Evolutionary conservation across 2,797 vertebrate genomes (phyloP).

Genomic region (Meda fulgida): DNA sequence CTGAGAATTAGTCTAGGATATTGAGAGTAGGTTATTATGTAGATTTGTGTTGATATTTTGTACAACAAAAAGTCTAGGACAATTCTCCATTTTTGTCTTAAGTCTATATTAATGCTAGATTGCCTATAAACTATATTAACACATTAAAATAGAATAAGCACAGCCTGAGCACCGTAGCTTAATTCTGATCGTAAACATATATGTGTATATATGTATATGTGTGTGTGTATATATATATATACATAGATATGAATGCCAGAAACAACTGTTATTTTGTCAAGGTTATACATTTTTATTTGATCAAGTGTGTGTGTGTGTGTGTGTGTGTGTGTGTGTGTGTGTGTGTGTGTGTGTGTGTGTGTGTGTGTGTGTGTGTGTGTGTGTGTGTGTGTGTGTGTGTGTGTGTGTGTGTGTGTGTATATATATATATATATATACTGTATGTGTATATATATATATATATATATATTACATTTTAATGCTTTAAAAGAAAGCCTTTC

Average conservation of each 20-base stretch:
- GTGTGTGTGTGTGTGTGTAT: no score
- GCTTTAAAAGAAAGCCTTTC: neutral
- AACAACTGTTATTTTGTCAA: neutral
- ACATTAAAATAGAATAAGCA: neutral
- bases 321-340: no score
- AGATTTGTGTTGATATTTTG: neutral
- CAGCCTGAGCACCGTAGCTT: neutral
- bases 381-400: no score
- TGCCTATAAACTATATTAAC: neutral
- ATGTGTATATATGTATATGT: no score
- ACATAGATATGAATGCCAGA: neutral
- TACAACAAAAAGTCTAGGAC: neutral
- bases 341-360: no score
- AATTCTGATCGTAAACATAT: neutral
- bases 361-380: no score
- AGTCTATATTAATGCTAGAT: neutral
- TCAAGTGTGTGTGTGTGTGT: no score
- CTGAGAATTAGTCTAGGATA: neutral
- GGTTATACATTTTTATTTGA: neutral
- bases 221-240: no score
- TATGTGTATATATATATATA: neutral
- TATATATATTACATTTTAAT: neutral
- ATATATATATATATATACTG: no score
- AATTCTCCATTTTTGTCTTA: neutral
- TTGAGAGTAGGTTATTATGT: neutral